These are phyloP conservation scores for Empidonax alnorum DNA, from an alignment of 2,113 vertebrate species.

Conservation along the genomic window DNA sequence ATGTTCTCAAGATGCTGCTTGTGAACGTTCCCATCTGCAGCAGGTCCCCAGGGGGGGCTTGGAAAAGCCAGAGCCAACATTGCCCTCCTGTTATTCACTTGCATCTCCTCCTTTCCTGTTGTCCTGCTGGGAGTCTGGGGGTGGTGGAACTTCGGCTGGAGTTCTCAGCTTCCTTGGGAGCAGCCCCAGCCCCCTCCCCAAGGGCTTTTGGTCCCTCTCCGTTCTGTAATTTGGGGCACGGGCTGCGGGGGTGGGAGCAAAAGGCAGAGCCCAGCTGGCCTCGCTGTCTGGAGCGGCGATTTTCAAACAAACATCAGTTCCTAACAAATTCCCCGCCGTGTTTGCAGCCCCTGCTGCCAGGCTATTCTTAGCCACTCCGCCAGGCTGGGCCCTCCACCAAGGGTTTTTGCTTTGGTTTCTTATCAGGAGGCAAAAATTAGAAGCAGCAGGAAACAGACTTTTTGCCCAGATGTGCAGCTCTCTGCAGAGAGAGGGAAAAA, in stretches of 20 bases:
- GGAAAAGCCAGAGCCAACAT: neutral
- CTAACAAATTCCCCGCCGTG: neutral
- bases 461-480: neutral
- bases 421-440: constrained; percentile 50
- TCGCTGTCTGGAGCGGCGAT: neutral
- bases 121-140: neutral
- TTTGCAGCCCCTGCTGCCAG: neutral
- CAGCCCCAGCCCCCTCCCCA: neutral
- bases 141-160: neutral
- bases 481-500: neutral
- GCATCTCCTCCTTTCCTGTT: fast-evolving
- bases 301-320: neutral
- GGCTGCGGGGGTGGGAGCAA: neutral
- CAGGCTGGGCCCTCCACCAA: neutral
- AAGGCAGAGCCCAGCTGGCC: neutral
- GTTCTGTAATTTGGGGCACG: neutral
- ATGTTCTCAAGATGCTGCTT: constrained; percentile 7
- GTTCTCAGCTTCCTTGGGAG: neutral
- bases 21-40: neutral
- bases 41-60: neutral
- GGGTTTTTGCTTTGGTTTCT: neutral
- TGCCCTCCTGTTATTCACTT: neutral
- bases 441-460: constrained; percentile 71
- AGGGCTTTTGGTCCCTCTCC: neutral
- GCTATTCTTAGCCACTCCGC: neutral